A percentile compares a stretch with the other conserved stretches of the same genome.
phyloP scores from a whole-genome alignment of 2,113 vertebrate genomes.

The Andinoacara biseriatus region DNA sequence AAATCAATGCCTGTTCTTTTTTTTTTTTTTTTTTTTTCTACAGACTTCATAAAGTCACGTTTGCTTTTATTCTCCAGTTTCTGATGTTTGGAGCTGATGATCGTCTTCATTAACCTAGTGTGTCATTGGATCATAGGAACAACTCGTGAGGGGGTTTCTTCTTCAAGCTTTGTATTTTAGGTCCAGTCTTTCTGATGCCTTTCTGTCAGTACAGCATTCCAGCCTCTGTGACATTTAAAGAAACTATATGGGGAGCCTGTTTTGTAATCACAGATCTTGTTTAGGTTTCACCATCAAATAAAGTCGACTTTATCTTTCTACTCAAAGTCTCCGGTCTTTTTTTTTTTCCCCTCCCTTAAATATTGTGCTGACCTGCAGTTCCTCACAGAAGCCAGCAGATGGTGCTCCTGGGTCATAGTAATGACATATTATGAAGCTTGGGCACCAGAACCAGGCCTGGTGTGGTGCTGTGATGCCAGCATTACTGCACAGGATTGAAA shows the following conservation, averaged over 20 bases:
- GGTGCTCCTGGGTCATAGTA: not conserved
- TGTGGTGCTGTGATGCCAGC: not conserved
- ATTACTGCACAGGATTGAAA: not conserved
- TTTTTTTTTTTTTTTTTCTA: slow-evolving; percentile 9
- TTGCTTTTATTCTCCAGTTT: slow-evolving; percentile 23
- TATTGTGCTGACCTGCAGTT: slow-evolving; percentile 16
- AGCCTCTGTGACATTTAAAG: slow-evolving; percentile 83
- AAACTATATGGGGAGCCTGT: slow-evolving; percentile 85
- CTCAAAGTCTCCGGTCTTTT: slow-evolving; percentile 64
- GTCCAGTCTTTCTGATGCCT: slow-evolving; percentile 81
- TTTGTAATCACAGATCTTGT: slow-evolving; percentile 90
- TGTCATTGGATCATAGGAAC: slow-evolving; percentile 38
- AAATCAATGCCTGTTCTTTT: slow-evolving; percentile 32
- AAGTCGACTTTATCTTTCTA: slow-evolving; percentile 95
- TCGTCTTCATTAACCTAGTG: slow-evolving; percentile 25
- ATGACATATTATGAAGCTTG: not conserved
- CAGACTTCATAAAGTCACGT: slow-evolving; percentile 1
- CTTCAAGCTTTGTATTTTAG: slow-evolving; percentile 44
- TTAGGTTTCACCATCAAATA: slow-evolving; percentile 91
- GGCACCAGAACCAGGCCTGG: not conserved
- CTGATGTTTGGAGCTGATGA: slow-evolving; percentile 12
- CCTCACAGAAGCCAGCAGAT: slow-evolving; percentile 28
- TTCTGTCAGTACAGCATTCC: slow-evolving; percentile 90
- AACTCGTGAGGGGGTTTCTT: slow-evolving; percentile 4
- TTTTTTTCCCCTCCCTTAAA: not conserved